phyloP scores from a whole-genome alignment of 1,140 invertebrate genomes.

The Drosophila prosaltans region DNA sequence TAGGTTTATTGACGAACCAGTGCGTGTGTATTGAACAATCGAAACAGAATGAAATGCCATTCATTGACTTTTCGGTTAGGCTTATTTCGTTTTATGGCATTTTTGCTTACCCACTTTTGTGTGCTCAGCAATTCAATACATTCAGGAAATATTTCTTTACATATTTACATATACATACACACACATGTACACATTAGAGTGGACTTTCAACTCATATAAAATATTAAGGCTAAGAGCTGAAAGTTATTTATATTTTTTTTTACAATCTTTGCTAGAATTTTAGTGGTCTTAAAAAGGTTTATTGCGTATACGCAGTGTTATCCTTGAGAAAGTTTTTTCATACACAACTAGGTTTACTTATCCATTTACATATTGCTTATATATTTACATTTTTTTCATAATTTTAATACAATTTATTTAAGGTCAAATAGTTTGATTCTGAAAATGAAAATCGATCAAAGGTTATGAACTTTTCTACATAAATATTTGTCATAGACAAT shows the following conservation, averaged over 20 bases:
- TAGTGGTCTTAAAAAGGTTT: background rate
- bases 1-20: slow-evolving; percentile 10
- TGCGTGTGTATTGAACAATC: slow-evolving; percentile 48
- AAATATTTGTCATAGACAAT: too few species aligned
- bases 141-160: slow-evolving; percentile 3
- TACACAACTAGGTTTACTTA: too few species aligned
- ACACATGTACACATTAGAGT: background rate
- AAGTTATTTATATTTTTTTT: slow-evolving; percentile 1
- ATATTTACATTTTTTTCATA: too few species aligned
- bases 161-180: background rate
- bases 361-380: background rate
- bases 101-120: slow-evolving; percentile 53
- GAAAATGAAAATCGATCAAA: too few species aligned
- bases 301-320: background rate
- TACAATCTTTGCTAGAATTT: slow-evolving; percentile 3
- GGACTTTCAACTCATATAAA: background rate
- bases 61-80: slow-evolving; percentile 70
- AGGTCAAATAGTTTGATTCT: too few species aligned
- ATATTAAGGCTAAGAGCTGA: background rate
- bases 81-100: slow-evolving; percentile 70
- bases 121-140: slow-evolving; percentile 33
- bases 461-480: too few species aligned
- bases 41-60: slow-evolving; percentile 66
- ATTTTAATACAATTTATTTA: background rate
- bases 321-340: background rate